These are phyloP conservation scores for Arothron firmamentum DNA, from an alignment of 2,113 vertebrate genomes.

Conservation along the genomic window DNA sequence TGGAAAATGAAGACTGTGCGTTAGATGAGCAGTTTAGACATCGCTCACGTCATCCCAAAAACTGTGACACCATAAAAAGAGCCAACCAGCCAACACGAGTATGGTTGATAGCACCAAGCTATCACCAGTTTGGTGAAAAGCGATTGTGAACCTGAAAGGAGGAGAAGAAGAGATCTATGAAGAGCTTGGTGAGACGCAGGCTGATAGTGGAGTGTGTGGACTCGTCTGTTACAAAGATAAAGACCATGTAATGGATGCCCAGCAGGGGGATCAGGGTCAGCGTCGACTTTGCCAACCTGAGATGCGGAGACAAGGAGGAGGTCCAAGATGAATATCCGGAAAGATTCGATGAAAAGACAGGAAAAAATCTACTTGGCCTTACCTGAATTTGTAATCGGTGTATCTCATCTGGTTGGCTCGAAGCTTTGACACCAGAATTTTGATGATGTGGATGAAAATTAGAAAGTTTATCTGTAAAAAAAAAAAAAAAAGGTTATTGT, in stretches of 20 bases:
- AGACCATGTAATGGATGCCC: constrained; percentile 91
- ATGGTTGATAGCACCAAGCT: too few relatives aligned
- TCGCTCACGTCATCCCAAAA: neutral
- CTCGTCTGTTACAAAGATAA: constrained; percentile 88
- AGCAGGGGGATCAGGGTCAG: constrained; percentile 92
- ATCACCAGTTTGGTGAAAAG: too few relatives aligned
- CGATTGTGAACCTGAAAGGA: constrained; percentile 85
- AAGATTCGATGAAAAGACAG: neutral
- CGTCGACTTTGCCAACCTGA: constrained; percentile 92
- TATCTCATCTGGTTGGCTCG: constrained; percentile 90
- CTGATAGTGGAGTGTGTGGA: constrained; percentile 79
- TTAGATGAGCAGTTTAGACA: neutral
- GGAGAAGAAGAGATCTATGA: constrained; percentile 90
- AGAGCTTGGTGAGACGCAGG: constrained; percentile 87
- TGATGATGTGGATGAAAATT: constrained; percentile 90
- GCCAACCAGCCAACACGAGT: too few relatives aligned
- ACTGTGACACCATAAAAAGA: neutral
- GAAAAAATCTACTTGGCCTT: constrained; percentile 14
- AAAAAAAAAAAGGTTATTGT: too few relatives aligned
- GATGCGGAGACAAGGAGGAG: neutral
- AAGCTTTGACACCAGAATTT: constrained; percentile 90
- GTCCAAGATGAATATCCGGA: neutral
- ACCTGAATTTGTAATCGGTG: constrained; percentile 93
- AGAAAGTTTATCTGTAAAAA: constrained; percentile 95
- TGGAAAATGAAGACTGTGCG: neutral